A percentile compares a stretch with the other conserved stretches of the same genome.
Evolutionary conservation across 2,797 vertebrate genomes (phyloP).

Genomic region (Microctenopoma steveboyesi): DNA sequence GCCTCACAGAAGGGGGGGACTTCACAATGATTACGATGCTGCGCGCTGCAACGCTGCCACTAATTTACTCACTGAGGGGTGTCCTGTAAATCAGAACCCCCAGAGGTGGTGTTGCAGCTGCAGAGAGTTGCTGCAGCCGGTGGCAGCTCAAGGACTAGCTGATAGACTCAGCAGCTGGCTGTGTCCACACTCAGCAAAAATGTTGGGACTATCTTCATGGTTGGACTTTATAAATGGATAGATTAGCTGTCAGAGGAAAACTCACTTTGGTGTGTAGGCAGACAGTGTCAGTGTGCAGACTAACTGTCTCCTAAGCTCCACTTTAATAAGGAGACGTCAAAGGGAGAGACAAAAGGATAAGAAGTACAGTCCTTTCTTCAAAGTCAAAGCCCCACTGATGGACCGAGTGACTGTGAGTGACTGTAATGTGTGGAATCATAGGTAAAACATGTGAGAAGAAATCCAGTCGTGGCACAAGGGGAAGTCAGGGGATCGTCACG

Average conservation of each 20-base stretch:
- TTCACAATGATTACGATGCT: slow-evolving; percentile 41
- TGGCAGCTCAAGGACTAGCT: slow-evolving; percentile 73
- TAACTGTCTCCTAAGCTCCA: slow-evolving; percentile 41
- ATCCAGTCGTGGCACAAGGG: no score
- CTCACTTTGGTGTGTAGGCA: slow-evolving; percentile 33
- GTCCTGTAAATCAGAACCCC: slow-evolving; percentile 66
- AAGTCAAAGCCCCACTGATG: not conserved
- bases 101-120: slow-evolving; percentile 34
- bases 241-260: slow-evolving; percentile 55
- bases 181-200: slow-evolving; percentile 61
- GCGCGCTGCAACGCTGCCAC: slow-evolving; percentile 31
- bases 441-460: not conserved
- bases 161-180: slow-evolving; percentile 46
- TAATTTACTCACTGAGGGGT: slow-evolving; percentile 64
- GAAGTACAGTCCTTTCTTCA: slow-evolving; percentile 25
- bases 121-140: slow-evolving; percentile 26
- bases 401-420: not conserved
- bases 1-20: slow-evolving; percentile 42
- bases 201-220: slow-evolving; percentile 25
- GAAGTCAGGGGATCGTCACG: no score
- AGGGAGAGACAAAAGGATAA: slow-evolving; percentile 29
- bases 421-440: not conserved
- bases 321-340: slow-evolving; percentile 20
- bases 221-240: slow-evolving; percentile 41
- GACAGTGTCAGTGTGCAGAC: slow-evolving; percentile 25